These are phyloP conservation scores for Aphelenchoides avenae DNA, from an alignment of 1,140 invertebrate species.

Conservation along the genomic window DNA sequence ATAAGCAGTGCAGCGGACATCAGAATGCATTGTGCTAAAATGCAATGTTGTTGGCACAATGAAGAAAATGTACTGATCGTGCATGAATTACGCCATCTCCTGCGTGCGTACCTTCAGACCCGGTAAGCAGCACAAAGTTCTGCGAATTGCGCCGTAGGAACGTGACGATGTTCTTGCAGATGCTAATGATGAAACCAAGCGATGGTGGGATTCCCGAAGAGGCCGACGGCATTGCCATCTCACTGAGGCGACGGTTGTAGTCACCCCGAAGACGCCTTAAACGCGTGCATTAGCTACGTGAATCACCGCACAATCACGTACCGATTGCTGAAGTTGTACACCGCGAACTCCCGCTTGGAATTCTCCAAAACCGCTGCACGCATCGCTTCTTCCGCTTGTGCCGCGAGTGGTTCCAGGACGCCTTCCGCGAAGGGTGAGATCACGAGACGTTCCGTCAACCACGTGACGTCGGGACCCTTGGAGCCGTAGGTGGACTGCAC, in stretches of 20 bases:
- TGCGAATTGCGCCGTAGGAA: conserved; percentile 20
- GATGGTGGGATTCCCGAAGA: conserved; percentile 24
- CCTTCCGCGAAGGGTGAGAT: conserved; percentile 36
- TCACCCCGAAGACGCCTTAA: conserved; percentile 26
- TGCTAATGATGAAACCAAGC: conserved; percentile 25
- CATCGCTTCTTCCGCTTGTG: conserved; percentile 34
- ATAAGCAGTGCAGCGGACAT: conserved; percentile 22
- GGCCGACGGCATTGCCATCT: conserved; percentile 12
- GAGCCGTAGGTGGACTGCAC: conserved; percentile 25
- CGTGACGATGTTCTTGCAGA: conserved; percentile 21
- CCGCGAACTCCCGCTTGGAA: conserved; percentile 22
- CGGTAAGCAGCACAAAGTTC: conserved; percentile 26
- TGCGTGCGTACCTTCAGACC: conserved; percentile 23
- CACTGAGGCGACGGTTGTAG: conserved; percentile 14
- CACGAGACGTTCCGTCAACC: conserved; percentile 25
- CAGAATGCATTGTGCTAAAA: conserved; percentile 32
- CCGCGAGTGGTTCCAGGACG: conserved; percentile 33
- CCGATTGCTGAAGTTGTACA: conserved; percentile 31
- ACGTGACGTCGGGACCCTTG: conserved; percentile 37
- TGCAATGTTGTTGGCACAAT: background rate
- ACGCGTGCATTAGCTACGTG: background rate
- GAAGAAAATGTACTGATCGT: too few relatives aligned
- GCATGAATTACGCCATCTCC: too few relatives aligned
- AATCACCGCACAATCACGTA: too few relatives aligned
- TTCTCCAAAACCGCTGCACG: conserved; percentile 21